Evolutionary conservation across 2,797 vertebrate species (phyloP).

Genomic region (Crenichthys baileyi): DNA sequence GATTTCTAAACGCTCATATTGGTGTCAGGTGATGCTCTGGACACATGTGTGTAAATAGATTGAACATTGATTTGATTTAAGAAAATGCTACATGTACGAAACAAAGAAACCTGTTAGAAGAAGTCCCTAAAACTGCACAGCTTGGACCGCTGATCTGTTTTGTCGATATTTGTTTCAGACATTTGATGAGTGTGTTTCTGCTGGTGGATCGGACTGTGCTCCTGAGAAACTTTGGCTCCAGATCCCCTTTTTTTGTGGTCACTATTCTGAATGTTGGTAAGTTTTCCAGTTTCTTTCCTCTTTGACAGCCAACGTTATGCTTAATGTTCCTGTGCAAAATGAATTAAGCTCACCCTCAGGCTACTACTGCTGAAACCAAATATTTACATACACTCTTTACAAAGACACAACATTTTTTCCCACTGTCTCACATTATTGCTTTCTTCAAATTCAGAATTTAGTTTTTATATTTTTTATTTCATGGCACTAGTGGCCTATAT

Average conservation of each 20-base stretch:
- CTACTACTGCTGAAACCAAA: background rate
- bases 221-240: constrained; percentile 98
- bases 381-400: background rate
- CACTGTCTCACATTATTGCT: background rate
- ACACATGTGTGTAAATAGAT: too few species aligned
- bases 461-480: too few species aligned
- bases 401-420: background rate
- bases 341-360: background rate
- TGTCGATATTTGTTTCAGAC: constrained; percentile 81
- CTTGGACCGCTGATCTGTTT: background rate
- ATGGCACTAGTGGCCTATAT: too few species aligned
- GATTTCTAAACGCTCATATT: background rate
- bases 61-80: too few species aligned
- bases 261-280: constrained; percentile 98
- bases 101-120: too few species aligned
- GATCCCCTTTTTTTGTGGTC: constrained; percentile 97
- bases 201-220: constrained; percentile 93
- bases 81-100: too few species aligned
- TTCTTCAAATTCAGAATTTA: background rate
- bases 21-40: background rate
- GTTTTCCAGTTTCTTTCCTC: constrained; percentile 29
- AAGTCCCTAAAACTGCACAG: background rate
- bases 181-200: constrained; percentile 95
- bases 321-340: background rate
- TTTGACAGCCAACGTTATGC: background rate